Conservation (phyloP, 2,113 vertebrate species). For the Paradoxurus hermaphroditus region DNA sequence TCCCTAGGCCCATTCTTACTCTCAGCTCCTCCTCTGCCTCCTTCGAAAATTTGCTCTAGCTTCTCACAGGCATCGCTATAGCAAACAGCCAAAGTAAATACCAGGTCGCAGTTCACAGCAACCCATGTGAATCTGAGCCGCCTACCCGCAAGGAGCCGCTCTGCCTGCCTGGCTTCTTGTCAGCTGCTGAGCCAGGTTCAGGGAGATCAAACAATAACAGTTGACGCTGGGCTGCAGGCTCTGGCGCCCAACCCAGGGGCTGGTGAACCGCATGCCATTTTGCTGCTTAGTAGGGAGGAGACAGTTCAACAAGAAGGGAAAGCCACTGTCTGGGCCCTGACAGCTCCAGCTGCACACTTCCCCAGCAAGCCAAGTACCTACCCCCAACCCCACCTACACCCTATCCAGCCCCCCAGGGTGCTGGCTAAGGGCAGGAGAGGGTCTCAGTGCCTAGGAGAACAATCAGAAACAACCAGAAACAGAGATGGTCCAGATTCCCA, state of each 20-base stretch:
- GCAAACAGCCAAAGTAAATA: constrained; percentile 37
- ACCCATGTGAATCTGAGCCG: not conserved
- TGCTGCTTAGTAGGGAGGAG: not conserved
- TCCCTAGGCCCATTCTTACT: not conserved
- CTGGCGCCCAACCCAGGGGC: not conserved
- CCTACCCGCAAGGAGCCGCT: not conserved
- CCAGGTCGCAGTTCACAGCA: not conserved
- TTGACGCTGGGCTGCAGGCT: not conserved
- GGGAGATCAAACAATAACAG: not conserved
- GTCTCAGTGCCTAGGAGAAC: not conserved
- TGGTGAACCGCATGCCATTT: not conserved
- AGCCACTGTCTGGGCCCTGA: not conserved
- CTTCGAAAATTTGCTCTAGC: not conserved
- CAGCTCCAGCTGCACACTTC: not conserved
- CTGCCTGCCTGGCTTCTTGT: not conserved
- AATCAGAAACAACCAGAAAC: not conserved
- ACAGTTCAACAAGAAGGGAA: not conserved
- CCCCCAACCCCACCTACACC: not conserved
- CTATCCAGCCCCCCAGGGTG: not conserved
- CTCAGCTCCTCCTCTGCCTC: not conserved
- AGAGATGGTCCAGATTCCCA: not conserved
- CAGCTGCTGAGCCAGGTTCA: not conserved
- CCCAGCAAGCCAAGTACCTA: not conserved
- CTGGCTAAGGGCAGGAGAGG: not conserved
- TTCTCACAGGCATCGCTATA: not conserved